Evolutionary conservation across 2,113 vertebrate species (phyloP), one percentile per base, ranked within the genome.

Genomic region (Marcusenius ussheri): DNA sequence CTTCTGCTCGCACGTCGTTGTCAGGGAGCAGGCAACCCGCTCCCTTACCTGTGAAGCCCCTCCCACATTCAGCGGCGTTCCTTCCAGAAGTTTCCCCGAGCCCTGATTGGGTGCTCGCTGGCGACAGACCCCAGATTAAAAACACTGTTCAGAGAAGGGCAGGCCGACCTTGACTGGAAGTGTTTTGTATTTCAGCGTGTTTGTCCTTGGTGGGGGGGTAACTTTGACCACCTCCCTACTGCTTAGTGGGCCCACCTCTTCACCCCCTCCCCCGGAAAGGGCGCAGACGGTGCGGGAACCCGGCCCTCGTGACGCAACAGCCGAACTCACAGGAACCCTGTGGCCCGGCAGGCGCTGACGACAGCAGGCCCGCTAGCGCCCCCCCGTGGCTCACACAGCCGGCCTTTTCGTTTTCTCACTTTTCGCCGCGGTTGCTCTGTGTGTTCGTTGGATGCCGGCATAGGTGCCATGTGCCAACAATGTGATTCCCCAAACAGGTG

Each of bases 81-180:
- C 70, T 77, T 77, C 66, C 31, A 74, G 13, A 74, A 11, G 27
- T 74, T 74, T 74, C 13, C 58, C 58, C 24, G 3, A 10, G 24
- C 58, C n/a, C 31, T 17, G 15, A 77, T 13, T 77, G 27, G 31
- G 31, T 17, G 42, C 17, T 83, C 42, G 6, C 35, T 83, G 77
- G 5, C 1, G 39, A 19, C 15, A 7, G 35, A 42, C 15, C 80
- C 42, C 83, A 24, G 17, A 47, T 24, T 46, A 84, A 46, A 84
- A 39, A 42, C 83, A 89, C 31, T 58, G 86, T 42, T 87, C 90
- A 66, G 50, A 47, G 17, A 83, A 89, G 88, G 80, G 58, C 77
- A 86, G 84, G 66, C 88, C 11, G 83, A 91, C 90, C 90, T 85
- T 49, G 77, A 90, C 62, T 87, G 90, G 83, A 77, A 90, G 47